Evolutionary conservation across 2,888 invertebrate species (phyloP).

Genomic region (Flexamia atlantica): DNA sequence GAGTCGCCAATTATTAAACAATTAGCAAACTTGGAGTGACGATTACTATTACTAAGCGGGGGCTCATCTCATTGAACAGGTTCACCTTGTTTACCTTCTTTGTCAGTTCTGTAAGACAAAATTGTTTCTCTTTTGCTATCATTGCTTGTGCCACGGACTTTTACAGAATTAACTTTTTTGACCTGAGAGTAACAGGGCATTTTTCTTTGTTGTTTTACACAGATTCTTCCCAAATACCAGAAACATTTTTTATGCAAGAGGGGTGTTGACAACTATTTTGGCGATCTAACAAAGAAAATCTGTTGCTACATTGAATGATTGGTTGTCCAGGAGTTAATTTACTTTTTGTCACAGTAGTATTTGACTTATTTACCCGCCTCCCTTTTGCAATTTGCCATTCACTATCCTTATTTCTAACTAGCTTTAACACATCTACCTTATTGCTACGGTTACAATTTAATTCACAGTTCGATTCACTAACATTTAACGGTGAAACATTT

Average conservation of each 20-base stretch:
- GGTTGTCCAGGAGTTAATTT: neutral
- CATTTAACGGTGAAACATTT: too few species aligned
- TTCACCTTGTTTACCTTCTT: neutral
- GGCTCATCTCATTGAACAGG: neutral
- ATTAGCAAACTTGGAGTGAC: neutral
- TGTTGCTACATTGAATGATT: neutral
- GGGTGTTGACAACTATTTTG: neutral
- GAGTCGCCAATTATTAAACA: slow-evolving; percentile 39
- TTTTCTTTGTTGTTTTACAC: neutral
- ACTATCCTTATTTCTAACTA: neutral
- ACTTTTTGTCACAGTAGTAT: neutral
- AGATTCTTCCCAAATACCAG: slow-evolving; percentile 2
- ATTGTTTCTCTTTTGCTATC: neutral
- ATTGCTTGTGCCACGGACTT: neutral
- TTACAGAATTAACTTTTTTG: neutral
- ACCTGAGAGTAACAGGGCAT: neutral
- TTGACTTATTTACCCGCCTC: neutral
- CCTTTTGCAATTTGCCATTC: neutral
- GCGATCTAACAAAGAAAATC: neutral
- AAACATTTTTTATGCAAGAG: slow-evolving; percentile 14
- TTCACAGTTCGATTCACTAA: neutral
- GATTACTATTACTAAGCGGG: neutral
- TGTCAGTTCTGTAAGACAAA: neutral
- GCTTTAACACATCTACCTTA: slow-evolving; percentile 1
- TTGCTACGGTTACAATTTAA: neutral